Evolutionary conservation across 2,797 vertebrate species (phyloP).

Genomic region (Diceros bicornis): DNA sequence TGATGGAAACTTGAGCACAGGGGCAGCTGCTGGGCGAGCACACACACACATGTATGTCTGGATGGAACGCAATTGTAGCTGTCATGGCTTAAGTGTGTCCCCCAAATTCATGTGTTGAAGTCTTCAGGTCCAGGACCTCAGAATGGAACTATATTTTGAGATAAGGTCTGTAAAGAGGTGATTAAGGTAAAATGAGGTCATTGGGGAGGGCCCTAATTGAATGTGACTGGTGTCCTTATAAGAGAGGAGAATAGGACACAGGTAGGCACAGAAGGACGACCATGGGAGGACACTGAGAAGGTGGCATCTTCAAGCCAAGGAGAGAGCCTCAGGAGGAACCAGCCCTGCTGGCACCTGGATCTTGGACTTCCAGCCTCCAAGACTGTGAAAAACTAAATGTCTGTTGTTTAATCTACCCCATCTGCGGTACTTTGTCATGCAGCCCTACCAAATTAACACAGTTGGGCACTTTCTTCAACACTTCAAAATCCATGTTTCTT

Average conservation of each 20-base stretch:
- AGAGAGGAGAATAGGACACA: neutral
- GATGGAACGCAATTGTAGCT: accelerated
- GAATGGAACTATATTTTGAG: neutral
- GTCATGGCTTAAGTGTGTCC: no score
- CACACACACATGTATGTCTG: neutral
- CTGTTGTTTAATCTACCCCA: accelerated
- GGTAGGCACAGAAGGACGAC: neutral
- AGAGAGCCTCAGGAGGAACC: neutral
- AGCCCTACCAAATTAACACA: neutral
- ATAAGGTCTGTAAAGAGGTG: no score
- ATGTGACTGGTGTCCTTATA: neutral
- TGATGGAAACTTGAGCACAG: accelerated
- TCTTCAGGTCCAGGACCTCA: neutral
- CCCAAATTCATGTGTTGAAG: neutral
- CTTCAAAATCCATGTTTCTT: neutral
- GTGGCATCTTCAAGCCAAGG: accelerated
- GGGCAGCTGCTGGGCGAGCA: accelerated
- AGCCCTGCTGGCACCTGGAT: neutral
- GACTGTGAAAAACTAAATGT: neutral
- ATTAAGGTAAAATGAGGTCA: neutral
- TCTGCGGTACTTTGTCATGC: accelerated
- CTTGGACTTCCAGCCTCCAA: neutral
- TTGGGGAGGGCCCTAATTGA: neutral
- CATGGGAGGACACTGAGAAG: neutral
- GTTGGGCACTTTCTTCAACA: neutral